A percentile compares a stretch with the other conserved stretches of the same genome.
Evolutionary conservation across 2,797 vertebrate species (phyloP).

Genomic region (Todus mexicanus): DNA sequence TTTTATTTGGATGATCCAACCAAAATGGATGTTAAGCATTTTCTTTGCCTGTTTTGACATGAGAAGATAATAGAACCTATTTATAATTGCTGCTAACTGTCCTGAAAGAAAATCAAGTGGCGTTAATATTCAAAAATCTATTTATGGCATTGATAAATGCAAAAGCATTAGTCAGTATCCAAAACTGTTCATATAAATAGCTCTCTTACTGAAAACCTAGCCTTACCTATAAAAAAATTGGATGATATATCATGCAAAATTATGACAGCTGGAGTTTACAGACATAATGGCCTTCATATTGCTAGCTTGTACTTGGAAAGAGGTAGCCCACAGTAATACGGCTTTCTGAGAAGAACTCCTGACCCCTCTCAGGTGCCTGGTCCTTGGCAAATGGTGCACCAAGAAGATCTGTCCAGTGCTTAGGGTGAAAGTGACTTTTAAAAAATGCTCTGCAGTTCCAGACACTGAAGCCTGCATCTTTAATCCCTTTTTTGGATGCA

Average conservation of each 20-base stretch:
- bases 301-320: not conserved
- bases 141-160: not conserved
- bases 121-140: not conserved
- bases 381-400: fast-evolving
- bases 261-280: not conserved
- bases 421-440: not conserved
- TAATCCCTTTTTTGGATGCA: not conserved
- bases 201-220: not conserved
- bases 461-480: not conserved
- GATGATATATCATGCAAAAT: not conserved
- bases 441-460: not conserved
- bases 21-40: not conserved
- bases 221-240: not conserved
- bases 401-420: not conserved
- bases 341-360: not conserved
- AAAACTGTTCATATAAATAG: not conserved
- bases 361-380: not conserved
- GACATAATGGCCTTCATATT: not conserved
- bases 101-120: not conserved
- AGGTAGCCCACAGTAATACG: not conserved
- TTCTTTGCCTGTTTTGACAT: not conserved
- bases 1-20: not conserved
- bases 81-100: not conserved
- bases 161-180: not conserved
- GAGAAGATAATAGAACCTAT: not conserved